A percentile compares a stretch with the other conserved stretches of the same genome.
Conservation (phyloP, 1,140 invertebrate species). For the Nilaparvata lugens region DNA sequence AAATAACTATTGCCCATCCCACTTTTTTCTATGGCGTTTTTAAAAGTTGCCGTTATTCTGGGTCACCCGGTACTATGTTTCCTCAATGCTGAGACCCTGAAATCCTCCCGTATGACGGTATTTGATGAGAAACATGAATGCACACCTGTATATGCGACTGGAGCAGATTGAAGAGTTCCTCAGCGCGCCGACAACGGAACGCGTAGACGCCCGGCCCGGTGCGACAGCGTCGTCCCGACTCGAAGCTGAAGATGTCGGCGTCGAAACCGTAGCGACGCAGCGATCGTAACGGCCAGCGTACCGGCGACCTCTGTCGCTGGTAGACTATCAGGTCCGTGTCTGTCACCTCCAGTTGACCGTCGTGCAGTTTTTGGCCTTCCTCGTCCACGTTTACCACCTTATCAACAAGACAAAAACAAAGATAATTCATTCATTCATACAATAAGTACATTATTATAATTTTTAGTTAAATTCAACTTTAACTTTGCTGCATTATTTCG, state of each 20-base stretch:
- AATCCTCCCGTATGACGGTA: too few relatives aligned
- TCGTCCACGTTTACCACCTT: conserved; percentile 74
- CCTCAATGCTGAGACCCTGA: too few relatives aligned
- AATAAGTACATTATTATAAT: too few relatives aligned
- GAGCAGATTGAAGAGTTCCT: conserved; percentile 79
- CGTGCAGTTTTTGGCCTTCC: conserved; percentile 56
- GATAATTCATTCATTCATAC: too few relatives aligned
- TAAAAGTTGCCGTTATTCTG: too few relatives aligned
- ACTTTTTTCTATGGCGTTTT: too few relatives aligned
- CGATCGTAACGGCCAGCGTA: conserved; percentile 82
- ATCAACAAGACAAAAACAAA: background rate
- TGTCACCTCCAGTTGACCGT: conserved; percentile 76
- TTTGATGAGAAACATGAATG: too few relatives aligned
- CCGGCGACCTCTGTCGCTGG: conserved; percentile 63
- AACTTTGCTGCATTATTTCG: too few relatives aligned
- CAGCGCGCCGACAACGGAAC: conserved; percentile 82
- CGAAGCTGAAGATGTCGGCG: conserved; percentile 86
- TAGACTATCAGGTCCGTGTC: conserved; percentile 75
- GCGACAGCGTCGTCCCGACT: conserved; percentile 85
- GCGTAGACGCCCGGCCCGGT: conserved; percentile 92
- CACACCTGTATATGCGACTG: conserved; percentile 78
- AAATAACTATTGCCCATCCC: too few relatives aligned
- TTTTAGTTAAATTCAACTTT: too few relatives aligned
- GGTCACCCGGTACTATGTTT: too few relatives aligned
- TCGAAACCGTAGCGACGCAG: conserved; percentile 92